These are phyloP conservation scores for Hormaphis cornu DNA, from an alignment of 1,140 invertebrate genomes.

Conservation along the genomic window DNA sequence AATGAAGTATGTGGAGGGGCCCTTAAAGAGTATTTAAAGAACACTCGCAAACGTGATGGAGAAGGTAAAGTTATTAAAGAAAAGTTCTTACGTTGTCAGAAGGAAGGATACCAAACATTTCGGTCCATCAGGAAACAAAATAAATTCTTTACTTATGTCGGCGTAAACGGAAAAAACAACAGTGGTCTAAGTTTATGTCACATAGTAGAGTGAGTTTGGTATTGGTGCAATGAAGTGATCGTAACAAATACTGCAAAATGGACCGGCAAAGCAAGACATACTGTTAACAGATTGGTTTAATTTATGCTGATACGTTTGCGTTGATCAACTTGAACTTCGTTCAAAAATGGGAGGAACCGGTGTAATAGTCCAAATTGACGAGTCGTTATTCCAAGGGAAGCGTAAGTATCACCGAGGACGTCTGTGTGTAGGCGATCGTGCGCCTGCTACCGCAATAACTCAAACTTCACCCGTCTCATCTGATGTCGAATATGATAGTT, in stretches of 20 bases:
- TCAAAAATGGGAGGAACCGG: not conserved
- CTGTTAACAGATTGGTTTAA: not conserved
- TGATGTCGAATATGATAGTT: not conserved
- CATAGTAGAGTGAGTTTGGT: not conserved
- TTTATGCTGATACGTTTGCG: too few species aligned
- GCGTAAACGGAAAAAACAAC: not conserved
- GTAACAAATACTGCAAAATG: not conserved
- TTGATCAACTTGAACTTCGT: too few species aligned
- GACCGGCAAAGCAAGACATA: not conserved
- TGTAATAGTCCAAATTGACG: not conserved
- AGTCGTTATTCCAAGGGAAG: not conserved
- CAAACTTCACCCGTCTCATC: not conserved
- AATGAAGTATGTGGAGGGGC: too few species aligned
- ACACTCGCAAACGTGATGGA: too few species aligned
- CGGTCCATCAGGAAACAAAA: too few species aligned
- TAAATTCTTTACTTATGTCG: too few species aligned
- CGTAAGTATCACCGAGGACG: not conserved
- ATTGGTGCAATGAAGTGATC: not conserved
- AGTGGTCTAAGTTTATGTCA: not conserved
- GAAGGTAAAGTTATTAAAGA: too few species aligned
- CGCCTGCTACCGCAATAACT: not conserved
- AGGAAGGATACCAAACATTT: too few species aligned
- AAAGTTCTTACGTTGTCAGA: too few species aligned
- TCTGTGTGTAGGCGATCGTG: not conserved
- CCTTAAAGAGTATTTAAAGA: too few species aligned